These are phyloP conservation scores for Myripristis jacobus DNA, from an alignment of 2,797 vertebrate species.

Conservation along the genomic window DNA sequence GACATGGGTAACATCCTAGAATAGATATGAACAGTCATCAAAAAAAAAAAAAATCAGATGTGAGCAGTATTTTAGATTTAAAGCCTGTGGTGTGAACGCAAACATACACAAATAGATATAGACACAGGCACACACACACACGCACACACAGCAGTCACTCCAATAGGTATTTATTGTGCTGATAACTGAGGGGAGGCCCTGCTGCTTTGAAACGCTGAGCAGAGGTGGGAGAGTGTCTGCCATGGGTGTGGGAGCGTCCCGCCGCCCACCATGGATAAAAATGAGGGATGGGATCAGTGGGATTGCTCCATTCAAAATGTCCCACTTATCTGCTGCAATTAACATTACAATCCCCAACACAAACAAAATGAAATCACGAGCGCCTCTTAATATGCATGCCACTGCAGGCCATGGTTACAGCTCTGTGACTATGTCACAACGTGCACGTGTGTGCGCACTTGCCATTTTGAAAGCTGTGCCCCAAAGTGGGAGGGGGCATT, in stretches of 20 bases:
- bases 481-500: conserved; percentile 41
- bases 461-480: conserved; percentile 31
- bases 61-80: conserved; percentile 44
- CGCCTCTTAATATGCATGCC: conserved; percentile 46
- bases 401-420: conserved; percentile 25
- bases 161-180: conserved; percentile 61
- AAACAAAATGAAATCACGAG: conserved; percentile 50
- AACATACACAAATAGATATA: conserved; percentile 43
- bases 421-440: conserved; percentile 7
- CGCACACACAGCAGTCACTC: not conserved
- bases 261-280: conserved; percentile 59
- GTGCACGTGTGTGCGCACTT: conserved; percentile 2
- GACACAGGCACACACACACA: not conserved
- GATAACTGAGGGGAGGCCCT: conserved; percentile 47
- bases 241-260: conserved; percentile 39
- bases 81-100: conserved; percentile 31
- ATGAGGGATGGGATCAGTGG: conserved; percentile 63
- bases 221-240: conserved; percentile 50
- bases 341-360: conserved; percentile 44
- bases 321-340: conserved; percentile 60
- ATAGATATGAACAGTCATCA: conserved; percentile 60
- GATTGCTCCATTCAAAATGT: conserved; percentile 48
- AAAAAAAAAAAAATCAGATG: conserved; percentile 21
- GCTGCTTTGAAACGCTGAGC: conserved; percentile 64
- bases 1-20: conserved; percentile 41